A percentile compares a stretch with the other conserved stretches of the same genome.
These are phyloP conservation scores for Drosophila watanabei DNA, from an alignment of 1,140 invertebrate genomes.

Conservation along the genomic window DNA sequence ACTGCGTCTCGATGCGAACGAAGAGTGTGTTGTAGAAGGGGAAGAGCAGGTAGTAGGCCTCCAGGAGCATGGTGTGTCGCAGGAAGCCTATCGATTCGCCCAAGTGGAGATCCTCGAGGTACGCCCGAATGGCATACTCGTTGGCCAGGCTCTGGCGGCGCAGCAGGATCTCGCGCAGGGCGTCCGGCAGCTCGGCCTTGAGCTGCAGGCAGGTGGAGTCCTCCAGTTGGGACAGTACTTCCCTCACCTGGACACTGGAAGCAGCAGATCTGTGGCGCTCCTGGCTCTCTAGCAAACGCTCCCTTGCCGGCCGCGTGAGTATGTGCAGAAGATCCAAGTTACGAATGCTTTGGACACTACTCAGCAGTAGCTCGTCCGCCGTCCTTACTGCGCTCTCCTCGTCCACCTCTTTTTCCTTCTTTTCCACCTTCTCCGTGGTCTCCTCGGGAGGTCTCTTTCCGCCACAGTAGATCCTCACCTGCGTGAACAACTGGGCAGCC, in stretches of 20 bases:
- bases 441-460: not conserved
- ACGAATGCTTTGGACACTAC: not conserved
- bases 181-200: conserved; percentile 23
- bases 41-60: conserved; percentile 68
- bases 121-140: conserved; percentile 66
- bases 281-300: not conserved
- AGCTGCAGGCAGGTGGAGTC: conserved; percentile 17
- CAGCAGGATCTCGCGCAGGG: conserved; percentile 47
- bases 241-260: not conserved
- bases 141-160: conserved; percentile 61
- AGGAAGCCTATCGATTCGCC: conserved; percentile 63
- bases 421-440: not conserved
- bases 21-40: conserved; percentile 73
- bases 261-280: not conserved
- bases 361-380: not conserved
- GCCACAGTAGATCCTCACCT: conserved; percentile 17
- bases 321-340: not conserved
- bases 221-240: conserved; percentile 28
- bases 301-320: conserved; percentile 2
- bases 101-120: conserved; percentile 57
- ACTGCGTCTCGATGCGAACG: conserved; percentile 63
- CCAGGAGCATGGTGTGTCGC: conserved; percentile 70
- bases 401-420: not conserved
- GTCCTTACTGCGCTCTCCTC: not conserved
- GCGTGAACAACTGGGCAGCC: conserved; percentile 31